These are phyloP conservation scores for Tenualosa ilisha DNA, from an alignment of 2,797 vertebrate genomes.

Conservation along the genomic window DNA sequence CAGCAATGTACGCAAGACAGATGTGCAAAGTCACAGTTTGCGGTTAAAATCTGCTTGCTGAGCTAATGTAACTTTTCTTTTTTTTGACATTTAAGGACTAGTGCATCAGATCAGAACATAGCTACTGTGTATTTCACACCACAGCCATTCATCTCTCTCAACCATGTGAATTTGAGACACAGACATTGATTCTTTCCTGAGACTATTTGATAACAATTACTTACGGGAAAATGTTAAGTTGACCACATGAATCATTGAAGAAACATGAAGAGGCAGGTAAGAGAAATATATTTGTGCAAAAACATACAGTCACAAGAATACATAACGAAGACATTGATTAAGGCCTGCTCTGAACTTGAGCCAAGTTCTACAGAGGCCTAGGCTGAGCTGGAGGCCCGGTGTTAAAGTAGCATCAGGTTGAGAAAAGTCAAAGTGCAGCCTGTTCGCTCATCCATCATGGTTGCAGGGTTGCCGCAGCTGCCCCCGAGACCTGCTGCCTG, in stretches of 20 bases:
- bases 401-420: conserved; percentile 54
- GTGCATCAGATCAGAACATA: not conserved
- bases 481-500: not conserved
- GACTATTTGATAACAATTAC: not conserved
- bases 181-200: not conserved
- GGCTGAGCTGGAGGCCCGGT: conserved; percentile 45
- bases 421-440: conserved; percentile 49
- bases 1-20: conserved; percentile 49
- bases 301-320: not conserved
- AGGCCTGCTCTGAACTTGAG: not conserved
- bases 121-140: not conserved
- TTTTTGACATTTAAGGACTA: not conserved
- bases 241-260: not conserved
- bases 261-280: not conserved
- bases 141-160: not conserved
- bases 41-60: conserved; percentile 48
- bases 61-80: conserved; percentile 33
- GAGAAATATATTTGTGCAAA: too few species aligned
- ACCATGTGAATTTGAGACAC: not conserved
- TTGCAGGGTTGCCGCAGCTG: conserved; percentile 26
- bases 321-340: not conserved
- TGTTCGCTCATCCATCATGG: conserved; percentile 44
- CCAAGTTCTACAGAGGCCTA: conserved; percentile 18
- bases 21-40: conserved; percentile 63
- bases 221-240: not conserved